Evolutionary conservation across 1,140 invertebrate genomes (phyloP), one percentile per base, ranked within the genome.

Genomic region (Zeugodacus cucurbitae): DNA sequence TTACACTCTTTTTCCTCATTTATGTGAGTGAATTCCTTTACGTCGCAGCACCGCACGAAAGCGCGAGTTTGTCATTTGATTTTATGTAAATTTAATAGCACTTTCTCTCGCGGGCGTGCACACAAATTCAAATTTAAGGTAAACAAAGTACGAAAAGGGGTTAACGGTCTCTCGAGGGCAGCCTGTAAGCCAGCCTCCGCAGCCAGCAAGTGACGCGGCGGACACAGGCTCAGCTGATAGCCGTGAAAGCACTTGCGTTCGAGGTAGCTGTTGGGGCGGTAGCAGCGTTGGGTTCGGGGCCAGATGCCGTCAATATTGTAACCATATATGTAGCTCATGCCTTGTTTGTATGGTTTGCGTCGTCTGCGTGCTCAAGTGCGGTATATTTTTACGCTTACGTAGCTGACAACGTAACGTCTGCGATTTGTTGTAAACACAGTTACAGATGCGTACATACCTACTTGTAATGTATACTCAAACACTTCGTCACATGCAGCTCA

Each of bases 61-160:
- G 29, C 29, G 22, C 2, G 34, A 0, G 17, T n/a, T 74, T 22
- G 67, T 74, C 67, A 74, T 74, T 74, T 37, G 34, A 37, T 74
- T 74, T 74, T 74, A 74, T 74, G 34, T 41, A 74, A 74, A 74
- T 74, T 74, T 74, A 74, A 74, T 74, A 74, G 67, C 67, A n/a
- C 5, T 74, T 74, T 41, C 34, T 20, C 67, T 22, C 22, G 32
- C 6, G 17, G 17, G 67, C 34, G 20, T 37, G 14, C 44, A 48
- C 26, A 82, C 41, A 82, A 44, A 44, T 48, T 17, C 22, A 82
- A 82, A 48, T 82, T 26, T n/a, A 8, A 17, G n/a, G n/a, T 82
- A 82, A 82, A 54, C 41, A 82, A 26, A 26, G n/a, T 26, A n/a
- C 8, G n/a, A 82, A 48, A 82, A 44, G 37, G 41, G 41, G 74